Evolutionary conservation across 1,140 invertebrate species (phyloP), one percentile per base, ranked within the genome.

Genomic region (Agrypnia vestita): DNA sequence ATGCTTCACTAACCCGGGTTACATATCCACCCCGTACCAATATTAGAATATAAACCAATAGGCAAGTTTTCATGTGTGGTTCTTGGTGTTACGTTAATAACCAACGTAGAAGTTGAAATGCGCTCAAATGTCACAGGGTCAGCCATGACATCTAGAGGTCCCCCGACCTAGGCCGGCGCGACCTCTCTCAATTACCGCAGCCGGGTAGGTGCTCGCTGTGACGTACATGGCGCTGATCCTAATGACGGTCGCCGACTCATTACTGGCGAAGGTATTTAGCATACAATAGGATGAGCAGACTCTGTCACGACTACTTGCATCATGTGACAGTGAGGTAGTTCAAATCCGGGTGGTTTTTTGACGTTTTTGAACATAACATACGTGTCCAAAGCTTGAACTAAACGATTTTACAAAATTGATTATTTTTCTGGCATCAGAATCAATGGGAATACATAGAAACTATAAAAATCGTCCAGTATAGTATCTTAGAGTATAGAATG

Each of bases 221-320:
- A 21, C 15, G 17, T 73, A 64, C 12, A 55, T 19, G 72, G 51
- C 17, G 17, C 72, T 19, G 51, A 17, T 8, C 51, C 72, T 74
- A 74, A 53, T 35, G 72, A 55, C 49, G 13, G 25, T 49, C 46
- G 21, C n/a, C 17, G 49, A 17, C 72, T 74, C 72, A 74, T 74
- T 74, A 74, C 72, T 15, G 72, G n/a, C 35, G 59, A 13, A 62
- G 59, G 59, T 13, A 62, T 74, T 74, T 74, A 55, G 72, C 72
- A 74, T 74, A 74, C 72, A 74, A 74, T 74, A 51, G 49, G 72
- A 74, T 74, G 72, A 55, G 49, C 51, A 55, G 51, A 47, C 13
- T 43, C 35, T 47, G 72, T 74, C 72, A 74, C 72, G 72, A 74
- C 72, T 19, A 17, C 13, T 56, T 56, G 59, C 25, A 62, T 17